Evolutionary conservation across 2,113 vertebrate genomes (phyloP).

Genomic region (Pluvialis apricaria): DNA sequence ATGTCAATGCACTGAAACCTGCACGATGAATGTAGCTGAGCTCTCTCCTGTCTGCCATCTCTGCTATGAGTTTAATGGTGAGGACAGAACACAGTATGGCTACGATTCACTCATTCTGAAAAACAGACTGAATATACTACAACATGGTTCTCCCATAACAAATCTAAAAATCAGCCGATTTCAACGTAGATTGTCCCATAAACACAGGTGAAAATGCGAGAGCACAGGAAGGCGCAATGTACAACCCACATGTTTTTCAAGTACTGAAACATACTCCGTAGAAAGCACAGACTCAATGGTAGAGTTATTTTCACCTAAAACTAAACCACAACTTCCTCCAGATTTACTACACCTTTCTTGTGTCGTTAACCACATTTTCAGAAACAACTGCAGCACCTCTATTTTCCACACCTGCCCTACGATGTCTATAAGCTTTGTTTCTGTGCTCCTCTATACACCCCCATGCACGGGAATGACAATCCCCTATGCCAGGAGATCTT

Average conservation of each 20-base stretch:
- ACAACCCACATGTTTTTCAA: neutral
- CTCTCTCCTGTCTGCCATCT: neutral
- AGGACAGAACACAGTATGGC: neutral
- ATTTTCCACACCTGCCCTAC: neutral
- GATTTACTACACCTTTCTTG: neutral
- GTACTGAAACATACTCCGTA: neutral
- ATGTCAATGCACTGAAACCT: neutral
- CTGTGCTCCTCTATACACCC: neutral
- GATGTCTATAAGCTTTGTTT: neutral
- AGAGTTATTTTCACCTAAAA: neutral
- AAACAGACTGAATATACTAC: neutral
- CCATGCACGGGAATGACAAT: neutral
- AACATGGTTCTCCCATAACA: neutral
- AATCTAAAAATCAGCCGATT: neutral
- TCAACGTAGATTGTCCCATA: neutral
- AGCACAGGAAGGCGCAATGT: neutral
- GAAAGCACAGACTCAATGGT: neutral
- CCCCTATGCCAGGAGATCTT: neutral
- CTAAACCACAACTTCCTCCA: constrained; percentile 42
- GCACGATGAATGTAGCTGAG: neutral
- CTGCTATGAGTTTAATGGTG: neutral
- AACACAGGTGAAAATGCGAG: neutral
- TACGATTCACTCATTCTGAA: neutral
- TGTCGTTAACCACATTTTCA: neutral
- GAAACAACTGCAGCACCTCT: neutral